Conservation (phyloP, 2,113 vertebrate genomes). For the Hyla sarda region DNA sequence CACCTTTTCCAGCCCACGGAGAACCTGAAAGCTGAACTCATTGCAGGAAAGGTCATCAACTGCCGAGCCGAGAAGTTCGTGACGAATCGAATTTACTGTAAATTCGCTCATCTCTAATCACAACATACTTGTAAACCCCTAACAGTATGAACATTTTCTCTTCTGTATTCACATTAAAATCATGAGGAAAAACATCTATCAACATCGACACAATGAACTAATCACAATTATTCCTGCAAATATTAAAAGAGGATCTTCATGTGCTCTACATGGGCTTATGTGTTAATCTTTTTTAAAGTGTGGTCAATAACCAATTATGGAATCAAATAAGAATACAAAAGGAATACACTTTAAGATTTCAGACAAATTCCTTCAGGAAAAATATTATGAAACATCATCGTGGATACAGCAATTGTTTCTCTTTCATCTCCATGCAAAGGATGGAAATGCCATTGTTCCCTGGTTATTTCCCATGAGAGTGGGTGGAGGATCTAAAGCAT, state of each 20-base stretch:
- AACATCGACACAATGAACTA: neutral
- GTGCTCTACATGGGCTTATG: neutral
- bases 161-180: neutral
- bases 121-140: too few relatives aligned
- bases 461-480: slow-evolving; percentile 7
- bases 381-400: neutral
- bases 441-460: slow-evolving; percentile 44
- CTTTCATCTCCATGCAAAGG: slow-evolving; percentile 26
- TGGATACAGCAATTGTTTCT: slow-evolving; percentile 1
- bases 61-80: too few relatives aligned
- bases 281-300: neutral
- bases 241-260: neutral
- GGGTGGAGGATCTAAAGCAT: slow-evolving; percentile 32
- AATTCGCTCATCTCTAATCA: too few relatives aligned
- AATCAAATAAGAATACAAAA: neutral
- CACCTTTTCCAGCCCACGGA: too few relatives aligned
- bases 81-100: too few relatives aligned
- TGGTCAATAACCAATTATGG: neutral
- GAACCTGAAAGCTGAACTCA: too few relatives aligned
- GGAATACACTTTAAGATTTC: neutral
- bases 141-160: too few relatives aligned
- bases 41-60: too few relatives aligned
- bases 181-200: neutral
- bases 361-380: neutral
- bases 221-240: too few relatives aligned